Conservation (phyloP, 2,797 vertebrate species). For the Diceros bicornis region DNA sequence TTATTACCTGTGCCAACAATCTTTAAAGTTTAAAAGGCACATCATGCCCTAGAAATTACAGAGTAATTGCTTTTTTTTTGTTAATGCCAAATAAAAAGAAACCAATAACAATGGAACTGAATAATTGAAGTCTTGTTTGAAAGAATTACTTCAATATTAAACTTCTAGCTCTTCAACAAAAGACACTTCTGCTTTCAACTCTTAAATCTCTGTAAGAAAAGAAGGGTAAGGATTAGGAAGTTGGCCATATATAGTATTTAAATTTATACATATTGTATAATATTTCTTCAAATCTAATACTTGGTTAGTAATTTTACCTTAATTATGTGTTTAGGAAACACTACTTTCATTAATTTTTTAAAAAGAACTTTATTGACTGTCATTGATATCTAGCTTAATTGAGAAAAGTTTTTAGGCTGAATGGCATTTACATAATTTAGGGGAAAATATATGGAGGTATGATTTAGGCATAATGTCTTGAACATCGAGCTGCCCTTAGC, state of each 20-base stretch:
- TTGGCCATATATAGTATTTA: background rate
- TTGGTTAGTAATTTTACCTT: slow-evolving; percentile 16
- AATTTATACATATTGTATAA: background rate
- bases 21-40: slow-evolving; percentile 33
- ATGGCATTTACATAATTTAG: background rate
- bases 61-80: background rate
- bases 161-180: background rate
- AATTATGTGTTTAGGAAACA: slow-evolving; percentile 7
- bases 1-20: background rate
- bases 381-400: background rate
- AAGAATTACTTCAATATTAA: background rate
- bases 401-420: background rate
- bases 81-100: slow-evolving; percentile 52
- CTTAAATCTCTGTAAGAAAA: background rate
- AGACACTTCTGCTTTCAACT: background rate
- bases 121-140: background rate
- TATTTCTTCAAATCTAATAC: slow-evolving; percentile 5
- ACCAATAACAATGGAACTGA: background rate
- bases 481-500: background rate
- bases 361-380: background rate
- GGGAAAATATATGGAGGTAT: background rate
- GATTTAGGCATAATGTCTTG: background rate
- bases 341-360: background rate
- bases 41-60: slow-evolving; percentile 7
- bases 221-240: background rate